Conservation (phyloP, 2,797 vertebrate species). For the Geotrypetes seraphini region DNA sequence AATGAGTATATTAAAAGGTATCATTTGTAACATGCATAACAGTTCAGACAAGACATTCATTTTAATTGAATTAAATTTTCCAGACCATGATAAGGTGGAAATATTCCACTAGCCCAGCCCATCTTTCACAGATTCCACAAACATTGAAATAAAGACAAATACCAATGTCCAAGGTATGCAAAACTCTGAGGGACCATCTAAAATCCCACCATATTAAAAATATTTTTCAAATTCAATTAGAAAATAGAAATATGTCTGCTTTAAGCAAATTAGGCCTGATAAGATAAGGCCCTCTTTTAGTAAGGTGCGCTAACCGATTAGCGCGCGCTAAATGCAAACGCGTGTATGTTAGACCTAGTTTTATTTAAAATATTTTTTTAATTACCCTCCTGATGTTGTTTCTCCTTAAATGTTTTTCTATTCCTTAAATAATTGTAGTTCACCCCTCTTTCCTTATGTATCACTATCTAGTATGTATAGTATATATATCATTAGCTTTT, state of each 20-base stretch:
- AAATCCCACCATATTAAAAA: neutral
- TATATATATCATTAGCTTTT: too few species aligned
- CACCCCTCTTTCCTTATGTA: too few species aligned
- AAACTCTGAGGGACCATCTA: neutral
- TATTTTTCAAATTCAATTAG: neutral
- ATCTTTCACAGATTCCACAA: conserved; percentile 5
- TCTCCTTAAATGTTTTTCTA: too few species aligned
- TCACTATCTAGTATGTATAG: too few species aligned
- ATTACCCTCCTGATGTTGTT: too few species aligned
- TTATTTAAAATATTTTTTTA: too few species aligned
- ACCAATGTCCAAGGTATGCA: neutral
- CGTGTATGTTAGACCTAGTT: too few species aligned
- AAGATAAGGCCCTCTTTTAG: too few species aligned
- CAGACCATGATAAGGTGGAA: neutral
- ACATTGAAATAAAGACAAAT: neutral
- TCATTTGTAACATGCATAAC: conserved; percentile 1
- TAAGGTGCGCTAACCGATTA: too few species aligned
- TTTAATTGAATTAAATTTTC: conserved; percentile 5
- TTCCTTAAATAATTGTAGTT: too few species aligned
- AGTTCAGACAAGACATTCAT: neutral
- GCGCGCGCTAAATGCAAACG: too few species aligned
- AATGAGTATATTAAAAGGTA: conserved; percentile 6
- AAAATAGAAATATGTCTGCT: neutral
- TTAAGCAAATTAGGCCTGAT: neutral
- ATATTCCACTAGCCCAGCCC: neutral